Percentiles rank a stretch among this genome's conserved stretches.
These are phyloP conservation scores for Phoebastria nigripes DNA, from an alignment of 2,797 vertebrate genomes.

Conservation along the genomic window DNA sequence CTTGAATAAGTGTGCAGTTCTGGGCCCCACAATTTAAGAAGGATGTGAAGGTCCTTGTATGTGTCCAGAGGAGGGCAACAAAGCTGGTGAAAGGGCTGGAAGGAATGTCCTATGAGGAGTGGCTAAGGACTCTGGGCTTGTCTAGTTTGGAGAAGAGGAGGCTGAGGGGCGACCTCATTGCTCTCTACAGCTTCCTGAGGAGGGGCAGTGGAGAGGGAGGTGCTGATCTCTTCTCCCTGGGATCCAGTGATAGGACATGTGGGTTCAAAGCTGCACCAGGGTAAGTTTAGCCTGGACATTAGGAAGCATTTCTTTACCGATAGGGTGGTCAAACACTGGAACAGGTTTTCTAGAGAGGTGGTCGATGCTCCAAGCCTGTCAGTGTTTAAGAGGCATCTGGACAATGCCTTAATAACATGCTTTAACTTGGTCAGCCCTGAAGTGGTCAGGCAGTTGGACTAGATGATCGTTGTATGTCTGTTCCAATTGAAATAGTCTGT, in stretches of 20 bases:
- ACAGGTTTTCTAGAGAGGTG: not conserved
- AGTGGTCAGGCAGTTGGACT: not conserved
- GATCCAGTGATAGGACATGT: rapidly evolving
- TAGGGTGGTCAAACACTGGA: not conserved
- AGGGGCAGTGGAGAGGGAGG: not conserved
- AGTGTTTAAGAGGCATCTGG: not conserved
- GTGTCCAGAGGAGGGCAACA: not conserved
- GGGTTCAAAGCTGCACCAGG: not conserved
- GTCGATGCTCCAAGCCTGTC: not conserved
- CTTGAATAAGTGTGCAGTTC: not conserved
- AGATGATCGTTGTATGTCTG: not conserved
- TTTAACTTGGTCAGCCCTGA: not conserved
- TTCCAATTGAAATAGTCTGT: not conserved
- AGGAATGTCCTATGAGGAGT: not conserved
- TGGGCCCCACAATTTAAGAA: not conserved
- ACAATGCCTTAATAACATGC: not conserved
- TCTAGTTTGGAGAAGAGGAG: not conserved
- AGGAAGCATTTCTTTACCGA: not conserved
- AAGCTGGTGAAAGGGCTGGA: not conserved
- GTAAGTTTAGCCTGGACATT: not conserved
- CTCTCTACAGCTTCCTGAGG: not conserved
- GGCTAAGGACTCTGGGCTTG: not conserved
- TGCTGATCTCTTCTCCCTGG: not conserved
- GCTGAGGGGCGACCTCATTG: not conserved
- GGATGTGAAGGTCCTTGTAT: not conserved